Evolutionary conservation across 2,113 vertebrate genomes (phyloP).

Genomic region (Ceyx cyanopectus): DNA sequence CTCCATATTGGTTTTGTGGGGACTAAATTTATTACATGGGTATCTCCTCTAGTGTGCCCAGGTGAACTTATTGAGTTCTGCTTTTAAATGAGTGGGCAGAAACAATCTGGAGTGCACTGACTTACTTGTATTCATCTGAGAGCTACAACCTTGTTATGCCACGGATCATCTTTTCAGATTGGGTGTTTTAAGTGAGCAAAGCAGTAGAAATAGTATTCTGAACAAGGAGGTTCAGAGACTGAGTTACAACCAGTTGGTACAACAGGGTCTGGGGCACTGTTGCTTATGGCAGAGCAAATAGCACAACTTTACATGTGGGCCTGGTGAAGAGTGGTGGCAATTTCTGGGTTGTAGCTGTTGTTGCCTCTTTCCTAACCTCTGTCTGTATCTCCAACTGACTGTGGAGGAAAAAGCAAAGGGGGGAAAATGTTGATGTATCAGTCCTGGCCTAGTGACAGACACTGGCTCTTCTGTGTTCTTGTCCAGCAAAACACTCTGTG

Average conservation of each 20-base stretch:
- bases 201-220: background rate
- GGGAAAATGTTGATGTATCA: background rate
- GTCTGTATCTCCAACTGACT: background rate
- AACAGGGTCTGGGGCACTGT: background rate
- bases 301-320: background rate
- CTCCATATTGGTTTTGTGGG: background rate
- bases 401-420: background rate
- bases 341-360: background rate
- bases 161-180: background rate
- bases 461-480: background rate
- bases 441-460: background rate
- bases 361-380: background rate
- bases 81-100: background rate
- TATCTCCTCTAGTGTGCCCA: background rate
- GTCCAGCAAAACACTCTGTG: background rate
- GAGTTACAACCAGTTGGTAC: background rate
- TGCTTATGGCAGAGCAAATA: background rate
- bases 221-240: background rate
- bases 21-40: background rate
- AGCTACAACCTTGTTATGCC: background rate
- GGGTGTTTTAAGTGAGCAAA: background rate
- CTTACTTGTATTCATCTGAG: background rate
- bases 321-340: rapidly evolving
- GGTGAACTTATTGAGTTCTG: background rate
- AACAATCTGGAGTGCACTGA: background rate